A percentile compares a stretch with the other conserved stretches of the same genome.
Evolutionary conservation across 2,113 vertebrate species (phyloP).

Genomic region (Columba livia): DNA sequence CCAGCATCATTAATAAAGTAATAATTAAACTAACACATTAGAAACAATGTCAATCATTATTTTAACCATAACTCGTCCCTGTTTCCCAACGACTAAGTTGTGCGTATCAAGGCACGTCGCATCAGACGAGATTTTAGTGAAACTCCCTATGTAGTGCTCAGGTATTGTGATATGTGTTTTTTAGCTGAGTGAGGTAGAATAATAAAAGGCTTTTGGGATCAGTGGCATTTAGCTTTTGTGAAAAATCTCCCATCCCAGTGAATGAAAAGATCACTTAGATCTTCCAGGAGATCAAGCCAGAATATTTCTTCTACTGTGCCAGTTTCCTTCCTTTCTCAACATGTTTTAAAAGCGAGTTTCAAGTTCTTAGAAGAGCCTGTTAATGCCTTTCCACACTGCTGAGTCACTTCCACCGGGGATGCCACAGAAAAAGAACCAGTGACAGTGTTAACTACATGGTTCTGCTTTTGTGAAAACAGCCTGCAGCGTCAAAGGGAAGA

Average conservation of each 20-base stretch:
- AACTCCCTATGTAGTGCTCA: background rate
- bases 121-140: background rate
- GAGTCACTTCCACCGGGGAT: slow-evolving; percentile 12
- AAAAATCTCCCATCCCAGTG: background rate
- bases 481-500: background rate
- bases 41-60: background rate
- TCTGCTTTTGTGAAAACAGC: slow-evolving; percentile 20
- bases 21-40: background rate
- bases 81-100: background rate
- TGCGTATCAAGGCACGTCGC: background rate
- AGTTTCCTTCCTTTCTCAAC: background rate
- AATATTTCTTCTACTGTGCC: background rate
- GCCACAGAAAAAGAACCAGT: background rate
- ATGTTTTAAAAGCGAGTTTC: background rate
- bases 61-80: background rate
- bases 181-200: background rate
- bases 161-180: fast-evolving
- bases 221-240: background rate
- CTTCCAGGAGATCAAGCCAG: background rate
- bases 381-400: background rate
- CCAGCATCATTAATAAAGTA: background rate
- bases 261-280: background rate
- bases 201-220: background rate
- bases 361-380: background rate
- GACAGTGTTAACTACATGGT: background rate